A percentile compares a stretch with the other conserved stretches of the same genome.
Conservation (phyloP, 2,113 vertebrate genomes). For the Fulica atra region DNA sequence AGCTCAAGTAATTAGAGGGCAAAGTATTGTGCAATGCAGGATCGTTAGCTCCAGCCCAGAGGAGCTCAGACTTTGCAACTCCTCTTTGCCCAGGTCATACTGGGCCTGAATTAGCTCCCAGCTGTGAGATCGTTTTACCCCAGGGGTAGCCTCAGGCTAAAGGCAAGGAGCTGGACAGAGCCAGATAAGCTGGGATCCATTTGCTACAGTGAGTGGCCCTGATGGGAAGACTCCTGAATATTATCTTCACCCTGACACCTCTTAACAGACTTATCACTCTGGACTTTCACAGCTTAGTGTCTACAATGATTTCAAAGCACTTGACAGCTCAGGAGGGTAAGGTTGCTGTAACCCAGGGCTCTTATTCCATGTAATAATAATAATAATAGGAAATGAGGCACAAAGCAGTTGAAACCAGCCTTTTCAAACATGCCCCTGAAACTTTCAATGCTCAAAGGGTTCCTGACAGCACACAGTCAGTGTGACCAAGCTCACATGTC, state of each 20-base stretch:
- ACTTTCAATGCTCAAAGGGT: neutral
- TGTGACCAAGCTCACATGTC: neutral
- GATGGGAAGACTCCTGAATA: neutral
- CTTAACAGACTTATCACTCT: neutral
- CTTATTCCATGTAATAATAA: neutral
- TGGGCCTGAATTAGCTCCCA: neutral
- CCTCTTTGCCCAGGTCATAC: neutral
- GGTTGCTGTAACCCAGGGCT: neutral
- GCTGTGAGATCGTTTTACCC: neutral
- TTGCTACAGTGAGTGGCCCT: neutral
- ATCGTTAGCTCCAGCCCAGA: neutral
- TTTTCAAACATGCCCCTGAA: neutral
- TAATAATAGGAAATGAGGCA: neutral
- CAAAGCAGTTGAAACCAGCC: neutral
- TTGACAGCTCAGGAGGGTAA: neutral
- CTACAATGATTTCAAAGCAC: neutral
- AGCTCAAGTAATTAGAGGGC: neutral
- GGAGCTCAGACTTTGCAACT: neutral
- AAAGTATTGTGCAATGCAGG: neutral
- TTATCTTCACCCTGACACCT: too few species aligned
- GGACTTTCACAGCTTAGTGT: neutral
- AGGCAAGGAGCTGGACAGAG: neutral
- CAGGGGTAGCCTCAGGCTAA: neutral
- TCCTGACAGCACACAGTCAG: neutral
- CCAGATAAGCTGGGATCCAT: neutral